Base-by-base conservation (phyloP, 2,888 invertebrate species). In the Lycocerus yunnanus region DNA sequence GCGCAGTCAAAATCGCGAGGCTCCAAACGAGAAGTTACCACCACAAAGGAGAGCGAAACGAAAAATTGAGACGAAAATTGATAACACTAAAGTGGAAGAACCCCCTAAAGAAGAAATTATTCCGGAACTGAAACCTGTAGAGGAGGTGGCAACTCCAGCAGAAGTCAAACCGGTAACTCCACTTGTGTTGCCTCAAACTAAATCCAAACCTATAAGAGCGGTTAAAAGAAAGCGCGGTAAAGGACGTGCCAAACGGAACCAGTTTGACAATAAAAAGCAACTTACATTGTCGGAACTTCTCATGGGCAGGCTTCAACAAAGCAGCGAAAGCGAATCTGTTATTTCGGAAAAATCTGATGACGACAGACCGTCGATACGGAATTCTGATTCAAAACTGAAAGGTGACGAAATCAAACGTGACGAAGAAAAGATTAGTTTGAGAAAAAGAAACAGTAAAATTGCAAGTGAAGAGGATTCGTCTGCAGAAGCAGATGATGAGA, bases 401-500 rank as follows among this genome's bases (percentile, higher is more conserved):
- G 76, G 14, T 68, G 73, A 70, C 61, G 78, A 74, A 58, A 68
- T 74, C n/a, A 73, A 77, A 60, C 58, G 73, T 20, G 67, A 67
- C n/a, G 67, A 75, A 18, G 58, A 80, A 69, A 74, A 79, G 15
- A 69, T 67, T 20, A 71, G 75, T n/a, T 59, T 85, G 80, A 76
- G 75, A 81, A 87, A 84, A 77, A 81, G 79, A 80, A 85, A 83
- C 27, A 87, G 80, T 79, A 85, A 83, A 81, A 87, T 83, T 78
- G 88, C 89, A 0, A 89, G 89, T 58, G 91, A 88, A 43, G 91
- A 91, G 83, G 91, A 91, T 83, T 91, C 91, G 0, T 91, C 91
- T 8, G 91, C 91, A 0, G 92, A 92, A 83, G 91, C 92, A 20
- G 91, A 92, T 81, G 91, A 92, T 83, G 92, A 92, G 83, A 91